A percentile compares a stretch with the other conserved stretches of the same genome.
These are phyloP conservation scores for Magallana nippona DNA, from an alignment of 2,888 invertebrate species.

Conservation along the genomic window DNA sequence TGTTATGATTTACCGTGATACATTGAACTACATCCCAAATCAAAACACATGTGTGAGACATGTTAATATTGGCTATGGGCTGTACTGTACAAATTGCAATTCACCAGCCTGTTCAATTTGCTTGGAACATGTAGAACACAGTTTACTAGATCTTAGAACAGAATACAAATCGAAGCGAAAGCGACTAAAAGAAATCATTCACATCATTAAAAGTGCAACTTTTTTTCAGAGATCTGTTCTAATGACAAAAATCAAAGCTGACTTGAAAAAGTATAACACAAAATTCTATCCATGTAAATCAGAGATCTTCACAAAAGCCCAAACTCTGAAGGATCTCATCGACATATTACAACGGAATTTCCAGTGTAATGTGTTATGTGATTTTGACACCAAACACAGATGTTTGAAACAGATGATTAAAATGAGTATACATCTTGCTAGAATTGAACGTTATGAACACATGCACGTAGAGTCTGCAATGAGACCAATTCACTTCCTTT, in stretches of 20 bases:
- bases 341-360: not conserved
- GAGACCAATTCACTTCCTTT: not conserved
- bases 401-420: no score
- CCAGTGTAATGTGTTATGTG: not conserved
- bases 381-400: not conserved
- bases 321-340: not conserved
- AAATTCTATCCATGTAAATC: not conserved
- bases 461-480: not conserved
- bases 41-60: not conserved
- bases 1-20: not conserved
- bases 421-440: not conserved
- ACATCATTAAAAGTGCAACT: not conserved
- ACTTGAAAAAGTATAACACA: not conserved
- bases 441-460: not conserved
- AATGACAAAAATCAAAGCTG: not conserved
- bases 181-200: not conserved
- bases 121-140: not conserved
- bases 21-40: not conserved
- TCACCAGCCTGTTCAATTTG: not conserved
- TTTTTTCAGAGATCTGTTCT: not conserved
- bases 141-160: not conserved
- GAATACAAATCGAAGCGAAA: not conserved
- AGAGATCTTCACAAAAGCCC: not conserved
- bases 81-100: not conserved
- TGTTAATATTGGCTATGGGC: not conserved